Evolutionary conservation across 2,113 vertebrate genomes (phyloP).

Genomic region (Istiophorus platypterus): DNA sequence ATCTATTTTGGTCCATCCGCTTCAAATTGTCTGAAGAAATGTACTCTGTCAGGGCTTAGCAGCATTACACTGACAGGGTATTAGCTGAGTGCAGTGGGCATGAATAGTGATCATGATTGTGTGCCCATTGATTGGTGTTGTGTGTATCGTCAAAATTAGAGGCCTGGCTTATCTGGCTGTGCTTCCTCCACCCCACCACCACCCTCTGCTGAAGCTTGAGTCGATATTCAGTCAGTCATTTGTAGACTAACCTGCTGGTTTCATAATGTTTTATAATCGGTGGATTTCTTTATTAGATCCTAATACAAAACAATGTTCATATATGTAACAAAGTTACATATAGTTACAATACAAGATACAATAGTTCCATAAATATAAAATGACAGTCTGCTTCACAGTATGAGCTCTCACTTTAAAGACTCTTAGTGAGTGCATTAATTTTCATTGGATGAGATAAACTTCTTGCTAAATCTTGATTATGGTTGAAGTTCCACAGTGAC

Average conservation of each 20-base stretch:
- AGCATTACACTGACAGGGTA: constrained; percentile 33
- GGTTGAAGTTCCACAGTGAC: constrained; percentile 3
- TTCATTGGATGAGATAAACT: not conserved
- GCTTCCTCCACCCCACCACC: not conserved
- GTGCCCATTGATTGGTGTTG: constrained; percentile 24
- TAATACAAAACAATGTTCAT: not conserved
- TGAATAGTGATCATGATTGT: constrained; percentile 34
- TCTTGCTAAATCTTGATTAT: not conserved
- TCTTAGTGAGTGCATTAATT: not conserved
- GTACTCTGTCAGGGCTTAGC: constrained; percentile 37
- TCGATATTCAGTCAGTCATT: not conserved
- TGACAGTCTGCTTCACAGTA: not conserved
- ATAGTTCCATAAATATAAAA: not conserved
- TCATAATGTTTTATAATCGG: not conserved
- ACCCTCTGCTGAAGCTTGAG: not conserved
- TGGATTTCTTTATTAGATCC: not conserved
- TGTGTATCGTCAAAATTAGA: not conserved
- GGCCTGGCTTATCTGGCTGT: not conserved
- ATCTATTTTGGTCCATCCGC: constrained; percentile 36
- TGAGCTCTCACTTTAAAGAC: not conserved
- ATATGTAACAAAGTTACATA: too few relatives aligned
- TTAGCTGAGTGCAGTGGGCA: constrained; percentile 49
- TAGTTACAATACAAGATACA: too few relatives aligned
- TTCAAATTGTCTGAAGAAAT: constrained; percentile 27
- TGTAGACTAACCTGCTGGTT: not conserved